Conservation (phyloP, 2,888 invertebrate species). For the Cyaniris semiargus region DNA sequence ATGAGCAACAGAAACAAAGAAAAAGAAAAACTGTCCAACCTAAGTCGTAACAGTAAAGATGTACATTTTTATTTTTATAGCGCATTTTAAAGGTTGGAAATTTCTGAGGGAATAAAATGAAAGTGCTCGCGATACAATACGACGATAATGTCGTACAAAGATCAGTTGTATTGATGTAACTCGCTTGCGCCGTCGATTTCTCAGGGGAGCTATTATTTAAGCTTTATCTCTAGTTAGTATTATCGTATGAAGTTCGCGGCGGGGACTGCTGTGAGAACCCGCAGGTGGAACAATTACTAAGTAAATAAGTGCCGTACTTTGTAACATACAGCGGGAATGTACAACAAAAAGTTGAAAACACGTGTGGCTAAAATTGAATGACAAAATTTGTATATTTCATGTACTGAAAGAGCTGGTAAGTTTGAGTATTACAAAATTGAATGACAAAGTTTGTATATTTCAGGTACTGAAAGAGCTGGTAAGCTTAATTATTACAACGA, state of each 20-base stretch:
- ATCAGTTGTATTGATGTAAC: slow-evolving; percentile 28
- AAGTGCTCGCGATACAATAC: slow-evolving; percentile 26
- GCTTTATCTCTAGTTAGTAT: slow-evolving; percentile 42
- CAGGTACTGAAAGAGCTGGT: too few species aligned
- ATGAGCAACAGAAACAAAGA: not conserved
- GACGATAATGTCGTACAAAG: slow-evolving; percentile 20
- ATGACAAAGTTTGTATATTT: not conserved
- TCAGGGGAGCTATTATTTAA: slow-evolving; percentile 36
- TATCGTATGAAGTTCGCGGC: slow-evolving; percentile 41
- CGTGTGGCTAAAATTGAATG: not conserved
- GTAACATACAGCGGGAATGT: slow-evolving; percentile 18
- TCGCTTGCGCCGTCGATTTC: slow-evolving; percentile 33
- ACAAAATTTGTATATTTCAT: not conserved
- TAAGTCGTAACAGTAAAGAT: slow-evolving; percentile 6
- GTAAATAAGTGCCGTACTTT: slow-evolving; percentile 30
- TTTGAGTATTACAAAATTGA: not conserved
- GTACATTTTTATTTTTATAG: slow-evolving; percentile 14
- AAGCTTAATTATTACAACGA: not conserved
- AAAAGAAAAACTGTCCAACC: not conserved
- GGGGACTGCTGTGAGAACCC: slow-evolving; percentile 40
- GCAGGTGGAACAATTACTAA: slow-evolving; percentile 41
- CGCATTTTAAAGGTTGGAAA: slow-evolving; percentile 24
- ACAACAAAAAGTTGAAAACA: not conserved
- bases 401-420: not conserved
- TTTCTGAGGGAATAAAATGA: slow-evolving; percentile 23